Evolutionary conservation across 1,140 invertebrate species (phyloP).

Genomic region (Penaeus japonicus): DNA sequence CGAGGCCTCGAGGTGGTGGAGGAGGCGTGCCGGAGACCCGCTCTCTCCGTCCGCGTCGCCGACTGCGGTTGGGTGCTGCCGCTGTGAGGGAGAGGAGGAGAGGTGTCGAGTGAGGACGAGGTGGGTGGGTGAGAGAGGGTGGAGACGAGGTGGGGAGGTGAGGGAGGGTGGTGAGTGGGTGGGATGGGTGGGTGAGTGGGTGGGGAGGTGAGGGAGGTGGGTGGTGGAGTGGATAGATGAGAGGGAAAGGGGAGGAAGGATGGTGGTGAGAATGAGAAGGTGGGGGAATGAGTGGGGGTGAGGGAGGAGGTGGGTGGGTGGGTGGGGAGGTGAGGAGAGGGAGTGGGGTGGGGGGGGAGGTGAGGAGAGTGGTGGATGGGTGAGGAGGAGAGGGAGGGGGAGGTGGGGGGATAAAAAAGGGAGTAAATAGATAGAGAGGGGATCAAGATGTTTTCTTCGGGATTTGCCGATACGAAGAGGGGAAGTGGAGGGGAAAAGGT

Average conservation of each 20-base stretch:
- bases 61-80: conserved; percentile 38
- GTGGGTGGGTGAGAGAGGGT: background rate
- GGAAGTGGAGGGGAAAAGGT: too few species aligned
- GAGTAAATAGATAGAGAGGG: too few species aligned
- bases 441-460: too few species aligned
- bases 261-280: background rate
- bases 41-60: conserved; percentile 15
- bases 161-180: background rate
- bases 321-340: too few species aligned
- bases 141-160: background rate
- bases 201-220: too few species aligned
- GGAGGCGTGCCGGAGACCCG: conserved; percentile 15
- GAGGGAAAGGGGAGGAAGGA: background rate
- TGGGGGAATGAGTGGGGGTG: too few species aligned
- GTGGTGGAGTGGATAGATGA: background rate
- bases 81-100: background rate
- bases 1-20: conserved; percentile 20
- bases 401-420: background rate
- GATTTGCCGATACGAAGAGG: too few species aligned
- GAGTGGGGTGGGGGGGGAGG: too few species aligned
- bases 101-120: background rate
- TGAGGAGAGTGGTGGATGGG: too few species aligned
- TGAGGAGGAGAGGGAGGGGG: background rate
- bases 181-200: too few species aligned
- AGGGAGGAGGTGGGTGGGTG: too few species aligned